Conservation (phyloP, 2,888 invertebrate species). For the Dysmachus trigonus region DNA sequence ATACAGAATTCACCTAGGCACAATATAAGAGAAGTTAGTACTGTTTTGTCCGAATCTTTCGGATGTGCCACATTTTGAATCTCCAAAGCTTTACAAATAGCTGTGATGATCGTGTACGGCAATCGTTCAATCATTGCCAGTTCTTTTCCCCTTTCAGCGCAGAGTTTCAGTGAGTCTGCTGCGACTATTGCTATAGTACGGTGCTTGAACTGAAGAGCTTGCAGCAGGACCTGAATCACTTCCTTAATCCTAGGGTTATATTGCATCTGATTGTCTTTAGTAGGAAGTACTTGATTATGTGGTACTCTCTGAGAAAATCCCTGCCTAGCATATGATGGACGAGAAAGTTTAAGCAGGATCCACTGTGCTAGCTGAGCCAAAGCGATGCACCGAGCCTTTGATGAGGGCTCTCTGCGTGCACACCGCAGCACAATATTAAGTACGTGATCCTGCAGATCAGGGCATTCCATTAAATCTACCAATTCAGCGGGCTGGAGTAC, state of each 20-base stretch:
- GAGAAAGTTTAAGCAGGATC: slow-evolving; percentile 59
- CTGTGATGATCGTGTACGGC: slow-evolving; percentile 60
- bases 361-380: slow-evolving; percentile 81
- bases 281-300: slow-evolving; percentile 53
- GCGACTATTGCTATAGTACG: slow-evolving; percentile 62
- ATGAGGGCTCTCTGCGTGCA: slow-evolving; percentile 88
- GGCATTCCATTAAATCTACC: slow-evolving; percentile 62
- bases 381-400: slow-evolving; percentile 87
- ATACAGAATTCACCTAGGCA: slow-evolving; percentile 96
- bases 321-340: slow-evolving; percentile 52
- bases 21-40: slow-evolving; percentile 75
- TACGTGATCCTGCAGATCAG: slow-evolving; percentile 75
- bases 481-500: slow-evolving; percentile 70
- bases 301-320: slow-evolving; percentile 58
- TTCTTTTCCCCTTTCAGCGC: slow-evolving; percentile 60
- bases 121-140: slow-evolving; percentile 60
- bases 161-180: slow-evolving; percentile 61
- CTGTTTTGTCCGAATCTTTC: slow-evolving; percentile 62
- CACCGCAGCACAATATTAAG: slow-evolving; percentile 86
- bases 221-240: slow-evolving; percentile 62
- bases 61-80: slow-evolving; percentile 62
- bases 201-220: slow-evolving; percentile 64
- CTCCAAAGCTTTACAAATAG: slow-evolving; percentile 62
- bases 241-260: slow-evolving; percentile 63
- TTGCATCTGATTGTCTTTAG: neutral